Evolutionary conservation across 2,113 vertebrate species (phyloP).

Genomic region (Platanista minor): DNA sequence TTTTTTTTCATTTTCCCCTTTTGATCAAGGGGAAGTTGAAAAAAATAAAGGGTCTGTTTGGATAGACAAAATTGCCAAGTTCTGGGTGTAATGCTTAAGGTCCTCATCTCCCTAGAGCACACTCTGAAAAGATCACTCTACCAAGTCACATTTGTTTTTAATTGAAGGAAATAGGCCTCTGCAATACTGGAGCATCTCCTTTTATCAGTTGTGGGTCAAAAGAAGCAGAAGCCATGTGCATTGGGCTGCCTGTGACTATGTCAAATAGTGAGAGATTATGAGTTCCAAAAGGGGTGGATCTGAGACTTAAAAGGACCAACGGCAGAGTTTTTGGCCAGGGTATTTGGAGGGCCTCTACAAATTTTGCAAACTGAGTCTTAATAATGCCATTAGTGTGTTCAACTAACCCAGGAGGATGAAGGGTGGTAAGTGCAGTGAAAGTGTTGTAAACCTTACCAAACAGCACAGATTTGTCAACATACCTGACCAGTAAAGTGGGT

Average conservation of each 20-base stretch:
- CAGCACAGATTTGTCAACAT: background rate
- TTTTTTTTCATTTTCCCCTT: background rate
- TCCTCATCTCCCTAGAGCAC: background rate
- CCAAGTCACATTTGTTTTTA: no score
- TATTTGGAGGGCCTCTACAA: background rate
- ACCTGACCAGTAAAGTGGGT: background rate
- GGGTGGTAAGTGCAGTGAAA: background rate
- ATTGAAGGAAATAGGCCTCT: background rate
- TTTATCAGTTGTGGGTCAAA: background rate
- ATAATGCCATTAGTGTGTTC: background rate
- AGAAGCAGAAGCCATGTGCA: background rate
- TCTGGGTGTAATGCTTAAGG: background rate
- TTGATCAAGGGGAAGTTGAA: background rate
- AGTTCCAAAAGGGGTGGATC: background rate
- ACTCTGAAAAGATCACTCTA: background rate
- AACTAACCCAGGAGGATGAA: background rate
- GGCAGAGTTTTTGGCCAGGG: background rate
- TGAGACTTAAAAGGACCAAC: background rate
- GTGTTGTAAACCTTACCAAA: background rate
- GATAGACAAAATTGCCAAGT: background rate
- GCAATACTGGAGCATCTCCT: background rate
- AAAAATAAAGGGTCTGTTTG: background rate
- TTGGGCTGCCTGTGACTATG: background rate
- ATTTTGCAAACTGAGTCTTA: background rate
- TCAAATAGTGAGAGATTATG: background rate